Evolutionary conservation across 1,140 invertebrate species (phyloP), one percentile per base, ranked within the genome.

Genomic region (Euura saliciscinereae): DNA sequence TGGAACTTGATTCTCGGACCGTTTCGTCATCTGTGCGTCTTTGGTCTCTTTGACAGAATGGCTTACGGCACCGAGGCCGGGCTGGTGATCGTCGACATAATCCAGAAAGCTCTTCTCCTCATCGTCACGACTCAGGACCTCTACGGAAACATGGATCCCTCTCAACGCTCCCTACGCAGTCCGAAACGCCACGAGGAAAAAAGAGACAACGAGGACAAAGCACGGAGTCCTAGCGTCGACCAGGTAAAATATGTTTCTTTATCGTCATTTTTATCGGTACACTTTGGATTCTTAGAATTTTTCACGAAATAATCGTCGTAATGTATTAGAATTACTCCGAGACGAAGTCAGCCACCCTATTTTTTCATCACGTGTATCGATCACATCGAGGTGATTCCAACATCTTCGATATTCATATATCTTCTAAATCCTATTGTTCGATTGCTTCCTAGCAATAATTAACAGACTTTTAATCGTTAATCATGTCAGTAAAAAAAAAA

Each of bases 11-110:
- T 79, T 72, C 70, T 71, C 77, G 67, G 72, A 74, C 73, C 73
- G 69, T 70, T 73, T 74, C 77, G 73, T 78, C 72, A 66, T 78
- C 68, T 45, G 0, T 28, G 28, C 28, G 28, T 28, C 43, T 65
- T 46, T 64, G 13, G 64, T 68, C 43, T 72, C 6, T 67, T 78
- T 85, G 88, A 59, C 88, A 98, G 97, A 83, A 91, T 99, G 91
- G 95, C 97, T 76, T 99, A 98, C 90, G 98, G 98, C 79, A 98
- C 97, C 86, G 97, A 99, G 87, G 93, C 93, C 76, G 97, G 97
- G 76, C 87, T 99, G 80, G 96, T 97, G 80, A 93, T 99, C 86
- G 92, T 99, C 79, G 98, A 99, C 90, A 94, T 97, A 86, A 91
- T 97, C 81, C 97, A 98, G 87, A 97, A 96, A 89, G 91, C 92